Percentiles rank a stretch among this genome's conserved stretches.
These are phyloP conservation scores for Diadromus collaris DNA, from an alignment of 2,888 invertebrate genomes.

Conservation along the genomic window DNA sequence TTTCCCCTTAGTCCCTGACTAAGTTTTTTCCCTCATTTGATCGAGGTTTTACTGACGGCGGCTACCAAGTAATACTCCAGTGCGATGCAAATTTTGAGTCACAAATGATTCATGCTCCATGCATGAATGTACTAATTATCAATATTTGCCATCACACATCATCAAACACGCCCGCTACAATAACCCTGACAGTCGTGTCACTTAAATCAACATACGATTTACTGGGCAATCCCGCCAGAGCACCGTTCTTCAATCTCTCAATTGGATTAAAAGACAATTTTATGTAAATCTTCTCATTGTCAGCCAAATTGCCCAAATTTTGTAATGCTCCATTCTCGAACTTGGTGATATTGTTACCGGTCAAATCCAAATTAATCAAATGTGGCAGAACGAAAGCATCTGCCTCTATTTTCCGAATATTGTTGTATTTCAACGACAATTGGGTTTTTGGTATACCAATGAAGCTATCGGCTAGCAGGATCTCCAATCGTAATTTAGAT, in stretches of 20 bases:
- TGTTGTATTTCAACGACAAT: conserved; percentile 32
- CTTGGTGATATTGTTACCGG: conserved; percentile 4
- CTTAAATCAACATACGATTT: conserved; percentile 1
- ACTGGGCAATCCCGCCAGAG: conserved; percentile 66
- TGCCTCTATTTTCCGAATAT: conserved; percentile 14
- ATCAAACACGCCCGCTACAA: conserved; percentile 1
- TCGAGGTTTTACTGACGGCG: too few relatives aligned
- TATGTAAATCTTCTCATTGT: not conserved
- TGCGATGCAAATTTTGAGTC: too few relatives aligned
- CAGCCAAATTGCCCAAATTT: conserved; percentile 9
- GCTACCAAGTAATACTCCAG: too few relatives aligned
- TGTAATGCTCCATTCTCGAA: conserved; percentile 33
- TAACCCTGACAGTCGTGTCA: not conserved
- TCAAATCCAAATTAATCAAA: conserved; percentile 78
- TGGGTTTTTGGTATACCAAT: conserved; percentile 61
- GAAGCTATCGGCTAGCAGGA: conserved; percentile 77
- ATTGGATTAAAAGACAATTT: conserved; percentile 76
- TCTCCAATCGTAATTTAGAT: too few relatives aligned
- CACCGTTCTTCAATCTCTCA: conserved; percentile 72
- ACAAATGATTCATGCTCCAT: too few relatives aligned
- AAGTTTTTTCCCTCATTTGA: too few relatives aligned
- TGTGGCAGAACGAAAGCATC: conserved; percentile 30
- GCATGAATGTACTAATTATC: too few relatives aligned
- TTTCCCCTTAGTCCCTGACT: too few relatives aligned
- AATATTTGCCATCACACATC: conserved; percentile 15